A percentile compares a stretch with the other conserved stretches of the same genome.
Evolutionary conservation across 2,888 invertebrate genomes (phyloP).

Genomic region (Latrodectus hesperus): DNA sequence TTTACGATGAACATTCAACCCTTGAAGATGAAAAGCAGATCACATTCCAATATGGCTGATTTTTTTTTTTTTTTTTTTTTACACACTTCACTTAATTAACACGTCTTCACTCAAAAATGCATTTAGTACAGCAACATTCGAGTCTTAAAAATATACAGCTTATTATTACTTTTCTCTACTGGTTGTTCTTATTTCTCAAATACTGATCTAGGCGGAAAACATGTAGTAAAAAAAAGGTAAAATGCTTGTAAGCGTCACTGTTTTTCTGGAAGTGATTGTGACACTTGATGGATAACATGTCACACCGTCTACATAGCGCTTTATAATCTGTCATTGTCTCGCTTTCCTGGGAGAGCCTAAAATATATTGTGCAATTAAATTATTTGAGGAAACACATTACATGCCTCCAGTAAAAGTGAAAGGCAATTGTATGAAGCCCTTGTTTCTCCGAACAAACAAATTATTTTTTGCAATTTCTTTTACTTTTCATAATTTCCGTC

Average conservation of each 20-base stretch:
- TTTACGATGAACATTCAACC: no score
- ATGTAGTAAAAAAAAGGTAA: slow-evolving; percentile 9
- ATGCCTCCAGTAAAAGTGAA: not conserved
- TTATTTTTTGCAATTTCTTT: no score
- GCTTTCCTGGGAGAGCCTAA: not conserved
- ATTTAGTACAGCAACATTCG: no score
- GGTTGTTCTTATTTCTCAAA: slow-evolving; percentile 44
- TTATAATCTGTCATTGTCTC: slow-evolving; percentile 65
- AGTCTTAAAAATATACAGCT: not conserved
- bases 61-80: no score
- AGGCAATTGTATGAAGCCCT: no score
- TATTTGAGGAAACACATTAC: slow-evolving; percentile 42
- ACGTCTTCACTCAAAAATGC: no score
- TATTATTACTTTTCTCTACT: slow-evolving; percentile 2
- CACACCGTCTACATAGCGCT: slow-evolving; percentile 25
- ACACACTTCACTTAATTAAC: no score
- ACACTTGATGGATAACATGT: slow-evolving; percentile 42
- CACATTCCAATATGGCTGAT: no score
- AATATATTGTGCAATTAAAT: slow-evolving; percentile 52
- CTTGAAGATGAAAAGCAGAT: no score
- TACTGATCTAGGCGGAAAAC: not conserved
- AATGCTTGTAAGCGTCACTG: slow-evolving; percentile 6
- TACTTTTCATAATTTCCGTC: no score
- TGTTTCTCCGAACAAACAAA: no score
- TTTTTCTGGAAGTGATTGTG: slow-evolving; percentile 21